phyloP scores from a whole-genome alignment of 2,113 vertebrate species.

The Phylloscopus trochilus region DNA sequence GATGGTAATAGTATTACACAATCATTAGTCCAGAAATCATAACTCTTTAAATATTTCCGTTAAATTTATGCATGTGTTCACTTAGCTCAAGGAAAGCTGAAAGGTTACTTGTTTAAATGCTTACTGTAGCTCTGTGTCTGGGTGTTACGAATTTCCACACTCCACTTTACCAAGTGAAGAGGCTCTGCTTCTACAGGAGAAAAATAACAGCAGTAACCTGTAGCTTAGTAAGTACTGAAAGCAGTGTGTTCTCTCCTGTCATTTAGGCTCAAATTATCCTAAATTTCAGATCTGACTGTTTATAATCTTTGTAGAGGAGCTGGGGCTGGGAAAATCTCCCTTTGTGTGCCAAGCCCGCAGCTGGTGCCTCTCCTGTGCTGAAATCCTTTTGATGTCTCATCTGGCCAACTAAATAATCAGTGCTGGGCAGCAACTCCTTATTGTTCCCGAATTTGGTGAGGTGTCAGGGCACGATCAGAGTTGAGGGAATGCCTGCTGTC shows the following conservation, averaged over 20 bases:
- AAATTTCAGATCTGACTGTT: background rate
- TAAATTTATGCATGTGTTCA: background rate
- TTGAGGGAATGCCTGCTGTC: background rate
- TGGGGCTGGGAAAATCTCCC: background rate
- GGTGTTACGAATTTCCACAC: background rate
- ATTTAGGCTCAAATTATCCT: background rate
- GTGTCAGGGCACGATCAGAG: background rate
- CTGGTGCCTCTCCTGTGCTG: background rate
- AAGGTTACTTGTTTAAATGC: background rate
- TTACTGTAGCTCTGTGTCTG: background rate
- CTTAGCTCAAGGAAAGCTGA: background rate
- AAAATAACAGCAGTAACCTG: background rate
- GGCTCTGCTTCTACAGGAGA: background rate
- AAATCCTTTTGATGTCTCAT: slow-evolving; percentile 8
- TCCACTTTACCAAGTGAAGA: background rate
- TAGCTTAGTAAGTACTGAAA: background rate
- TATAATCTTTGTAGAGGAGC: background rate
- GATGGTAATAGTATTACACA: background rate
- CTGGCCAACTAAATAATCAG: background rate
- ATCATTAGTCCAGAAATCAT: background rate
- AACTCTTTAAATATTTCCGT: background rate
- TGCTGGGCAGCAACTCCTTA: background rate
- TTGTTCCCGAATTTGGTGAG: background rate
- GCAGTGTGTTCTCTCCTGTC: background rate
- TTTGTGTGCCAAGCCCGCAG: background rate